A percentile compares a stretch with the other conserved stretches of the same genome.
phyloP scores from a whole-genome alignment of 2,113 vertebrate genomes.

The Ctenodactylus gundi region DNA sequence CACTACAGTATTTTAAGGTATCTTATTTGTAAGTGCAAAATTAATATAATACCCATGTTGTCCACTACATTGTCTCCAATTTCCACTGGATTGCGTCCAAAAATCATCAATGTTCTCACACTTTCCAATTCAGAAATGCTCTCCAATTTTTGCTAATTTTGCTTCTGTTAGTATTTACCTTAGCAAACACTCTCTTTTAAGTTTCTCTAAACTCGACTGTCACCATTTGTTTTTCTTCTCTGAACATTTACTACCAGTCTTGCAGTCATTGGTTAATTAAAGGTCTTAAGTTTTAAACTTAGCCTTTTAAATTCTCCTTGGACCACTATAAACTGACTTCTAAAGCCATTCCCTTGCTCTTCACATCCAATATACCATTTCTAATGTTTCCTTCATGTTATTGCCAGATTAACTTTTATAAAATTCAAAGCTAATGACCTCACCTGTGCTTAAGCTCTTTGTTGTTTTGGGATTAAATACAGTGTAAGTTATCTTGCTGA shows the following conservation, averaged over 20 bases:
- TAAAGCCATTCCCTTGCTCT: neutral
- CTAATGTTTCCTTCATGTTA: neutral
- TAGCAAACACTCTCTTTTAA: neutral
- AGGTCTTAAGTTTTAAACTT: neutral
- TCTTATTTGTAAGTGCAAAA: neutral
- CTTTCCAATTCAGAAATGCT: neutral
- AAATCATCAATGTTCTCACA: neutral
- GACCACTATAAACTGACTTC: neutral
- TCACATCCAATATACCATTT: neutral
- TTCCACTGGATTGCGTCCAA: neutral
- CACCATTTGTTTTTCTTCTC: neutral
- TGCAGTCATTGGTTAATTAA: neutral
- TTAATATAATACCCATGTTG: neutral
- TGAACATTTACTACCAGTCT: neutral
- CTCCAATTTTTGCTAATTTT: neutral
- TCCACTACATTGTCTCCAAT: rapidly evolving
- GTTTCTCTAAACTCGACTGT: neutral
- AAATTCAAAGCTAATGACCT: neutral
- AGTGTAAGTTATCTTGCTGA: neutral
- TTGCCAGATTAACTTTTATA: neutral
- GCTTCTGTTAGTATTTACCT: neutral
- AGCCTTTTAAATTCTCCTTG: neutral
- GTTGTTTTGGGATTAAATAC: neutral
- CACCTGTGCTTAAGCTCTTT: neutral
- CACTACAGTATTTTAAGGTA: neutral